phyloP scores from a whole-genome alignment of 2,113 vertebrate genomes.

The Octodon degus region DNA sequence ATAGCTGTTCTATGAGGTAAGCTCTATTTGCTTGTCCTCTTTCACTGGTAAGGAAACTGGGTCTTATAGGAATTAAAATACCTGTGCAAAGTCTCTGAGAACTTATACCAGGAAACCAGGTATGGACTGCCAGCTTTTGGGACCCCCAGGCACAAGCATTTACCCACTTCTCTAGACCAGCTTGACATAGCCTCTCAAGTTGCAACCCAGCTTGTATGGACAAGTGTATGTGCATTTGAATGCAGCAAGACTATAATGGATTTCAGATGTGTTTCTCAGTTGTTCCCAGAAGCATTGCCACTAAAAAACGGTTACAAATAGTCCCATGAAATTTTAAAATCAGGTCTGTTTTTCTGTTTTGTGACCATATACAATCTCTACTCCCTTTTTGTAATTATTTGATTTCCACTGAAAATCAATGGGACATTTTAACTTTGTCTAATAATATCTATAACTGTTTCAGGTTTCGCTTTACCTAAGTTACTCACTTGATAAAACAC shows the following conservation, averaged over 20 bases:
- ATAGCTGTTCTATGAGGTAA: neutral
- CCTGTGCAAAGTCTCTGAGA: neutral
- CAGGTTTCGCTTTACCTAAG: neutral
- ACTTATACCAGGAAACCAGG: neutral
- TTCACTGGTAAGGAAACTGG: constrained; percentile 4
- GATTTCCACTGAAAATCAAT: neutral
- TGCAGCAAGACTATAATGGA: neutral
- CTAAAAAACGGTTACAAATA: neutral
- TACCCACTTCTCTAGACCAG: neutral
- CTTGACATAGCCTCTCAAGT: neutral
- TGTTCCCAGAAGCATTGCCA: neutral
- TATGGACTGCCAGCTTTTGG: neutral
- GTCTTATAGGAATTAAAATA: neutral
- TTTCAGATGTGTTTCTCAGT: constrained; percentile 4
- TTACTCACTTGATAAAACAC: neutral
- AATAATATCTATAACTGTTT: neutral
- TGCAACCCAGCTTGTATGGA: neutral
- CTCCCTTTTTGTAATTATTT: neutral
- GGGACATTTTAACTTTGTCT: neutral
- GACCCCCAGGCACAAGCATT: neutral
- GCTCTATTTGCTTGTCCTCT: neutral
- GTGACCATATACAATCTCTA: neutral
- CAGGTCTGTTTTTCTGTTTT: neutral
- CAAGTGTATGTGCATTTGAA: neutral
- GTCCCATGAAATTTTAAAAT: constrained; percentile 31